Evolutionary conservation across 2,888 invertebrate genomes (phyloP).

Genomic region (Blomia tropicalis): DNA sequence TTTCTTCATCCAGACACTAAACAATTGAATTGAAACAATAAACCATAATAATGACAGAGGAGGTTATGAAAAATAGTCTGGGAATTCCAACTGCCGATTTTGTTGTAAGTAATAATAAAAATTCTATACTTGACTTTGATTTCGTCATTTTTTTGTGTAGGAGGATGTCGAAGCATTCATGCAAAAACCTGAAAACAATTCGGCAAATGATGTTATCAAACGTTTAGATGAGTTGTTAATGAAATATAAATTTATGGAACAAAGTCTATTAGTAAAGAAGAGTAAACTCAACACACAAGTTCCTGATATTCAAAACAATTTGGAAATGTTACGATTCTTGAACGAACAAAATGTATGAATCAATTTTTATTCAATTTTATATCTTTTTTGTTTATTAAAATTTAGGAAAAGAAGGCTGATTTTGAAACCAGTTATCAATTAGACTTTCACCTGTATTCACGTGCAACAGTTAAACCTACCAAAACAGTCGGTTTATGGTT

Average conservation of each 20-base stretch:
- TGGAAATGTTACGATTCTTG: constrained; percentile 78
- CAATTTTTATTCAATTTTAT: background rate
- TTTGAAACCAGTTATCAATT: constrained; percentile 75
- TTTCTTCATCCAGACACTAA: too few relatives aligned
- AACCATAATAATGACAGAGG: too few relatives aligned
- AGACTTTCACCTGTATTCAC: constrained; percentile 75
- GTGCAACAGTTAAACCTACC: constrained; percentile 71
- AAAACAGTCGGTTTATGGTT: constrained; percentile 60
- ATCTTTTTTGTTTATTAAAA: constrained; percentile 18
- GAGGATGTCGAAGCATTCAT: constrained; percentile 86
- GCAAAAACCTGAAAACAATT: constrained; percentile 61
- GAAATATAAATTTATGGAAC: constrained; percentile 95
- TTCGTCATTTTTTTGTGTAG: constrained; percentile 7
- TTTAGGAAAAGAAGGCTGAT: constrained; percentile 44
- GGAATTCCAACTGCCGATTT: constrained; percentile 75
- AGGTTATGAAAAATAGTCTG: constrained; percentile 40
- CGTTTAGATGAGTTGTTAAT: constrained; percentile 78
- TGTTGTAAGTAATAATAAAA: constrained; percentile 48
- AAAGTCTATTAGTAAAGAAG: constrained; percentile 68
- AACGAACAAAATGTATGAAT: constrained; percentile 50
- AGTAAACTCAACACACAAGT: constrained; percentile 70
- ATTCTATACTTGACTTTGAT: background rate
- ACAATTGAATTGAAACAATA: too few relatives aligned
- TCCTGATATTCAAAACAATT: constrained; percentile 76
- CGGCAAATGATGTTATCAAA: constrained; percentile 67